Conservation (phyloP, 1,140 invertebrate genomes). For the Drosophila murphyi region DNA sequence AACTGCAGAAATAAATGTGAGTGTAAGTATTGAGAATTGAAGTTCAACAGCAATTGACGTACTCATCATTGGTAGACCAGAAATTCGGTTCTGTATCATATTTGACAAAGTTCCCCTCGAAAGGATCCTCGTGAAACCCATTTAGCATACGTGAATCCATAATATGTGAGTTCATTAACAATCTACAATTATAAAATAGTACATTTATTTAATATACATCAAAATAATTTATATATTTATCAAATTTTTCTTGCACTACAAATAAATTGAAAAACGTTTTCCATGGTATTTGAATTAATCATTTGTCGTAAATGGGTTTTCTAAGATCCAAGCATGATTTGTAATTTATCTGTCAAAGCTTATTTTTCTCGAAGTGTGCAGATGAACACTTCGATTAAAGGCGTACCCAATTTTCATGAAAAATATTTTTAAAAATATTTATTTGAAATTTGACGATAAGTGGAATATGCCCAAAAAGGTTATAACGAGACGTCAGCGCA, state of each 20-base stretch:
- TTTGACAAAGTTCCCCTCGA: constrained; percentile 74
- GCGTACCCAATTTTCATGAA: background rate
- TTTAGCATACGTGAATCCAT: constrained; percentile 82
- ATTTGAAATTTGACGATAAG: background rate
- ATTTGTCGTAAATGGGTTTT: no score
- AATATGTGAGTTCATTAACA: constrained; percentile 10
- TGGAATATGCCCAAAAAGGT: constrained; percentile 54
- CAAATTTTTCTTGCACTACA: no score
- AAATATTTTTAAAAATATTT: constrained; percentile 3
- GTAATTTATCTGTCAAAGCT: background rate
- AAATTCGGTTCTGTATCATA: constrained; percentile 71
- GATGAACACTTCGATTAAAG: background rate
- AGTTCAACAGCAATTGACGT: constrained; percentile 27
- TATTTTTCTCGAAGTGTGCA: background rate
- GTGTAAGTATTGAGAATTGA: background rate
- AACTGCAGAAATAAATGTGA: constrained; percentile 23
- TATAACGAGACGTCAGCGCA: constrained; percentile 62
- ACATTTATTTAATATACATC: background rate
- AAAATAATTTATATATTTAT: no score
- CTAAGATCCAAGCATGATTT: background rate
- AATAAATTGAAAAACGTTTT: no score
- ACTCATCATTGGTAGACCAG: constrained; percentile 78
- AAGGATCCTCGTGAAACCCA: constrained; percentile 79
- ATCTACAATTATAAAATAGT: constrained; percentile 6
- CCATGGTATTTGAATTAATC: no score